These are phyloP conservation scores for Drosophila nebulosa DNA, from an alignment of 1,140 invertebrate species.

Conservation along the genomic window DNA sequence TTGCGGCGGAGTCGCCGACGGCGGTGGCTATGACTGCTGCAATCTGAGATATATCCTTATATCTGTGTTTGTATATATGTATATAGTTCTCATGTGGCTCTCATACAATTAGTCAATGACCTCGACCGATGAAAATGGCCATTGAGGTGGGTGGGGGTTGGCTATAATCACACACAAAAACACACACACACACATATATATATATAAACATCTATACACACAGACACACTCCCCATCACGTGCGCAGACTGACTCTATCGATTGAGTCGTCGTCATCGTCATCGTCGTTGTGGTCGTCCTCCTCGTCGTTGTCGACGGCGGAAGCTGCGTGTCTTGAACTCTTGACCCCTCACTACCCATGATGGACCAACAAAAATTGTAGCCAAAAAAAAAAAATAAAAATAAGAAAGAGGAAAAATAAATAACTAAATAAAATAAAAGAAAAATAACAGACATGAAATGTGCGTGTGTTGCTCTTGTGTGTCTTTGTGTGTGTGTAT, in stretches of 20 bases:
- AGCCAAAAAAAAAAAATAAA: conserved; percentile 36
- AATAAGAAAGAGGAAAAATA: conserved; percentile 53
- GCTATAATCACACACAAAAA: conserved; percentile 22
- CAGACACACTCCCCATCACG: conserved; percentile 52
- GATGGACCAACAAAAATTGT: conserved; percentile 19
- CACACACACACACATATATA: conserved; percentile 1
- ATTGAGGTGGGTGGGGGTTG: conserved; percentile 20
- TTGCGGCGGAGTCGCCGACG: not conserved
- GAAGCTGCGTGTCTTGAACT: conserved; percentile 76
- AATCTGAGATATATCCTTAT: conserved; percentile 27
- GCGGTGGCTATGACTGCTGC: not conserved
- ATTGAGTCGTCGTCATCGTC: conserved; percentile 59
- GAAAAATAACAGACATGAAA: conserved; percentile 11
- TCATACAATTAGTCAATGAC: conserved; percentile 76
- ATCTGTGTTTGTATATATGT: conserved; percentile 31
- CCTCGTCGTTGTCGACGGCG: conserved; percentile 40
- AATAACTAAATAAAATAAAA: conserved; percentile 24
- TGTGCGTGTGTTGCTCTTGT: conserved; percentile 31
- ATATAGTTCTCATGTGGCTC: conserved; percentile 31
- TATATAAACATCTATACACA: not conserved
- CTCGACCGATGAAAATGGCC: conserved; percentile 43
- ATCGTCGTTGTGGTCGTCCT: conserved; percentile 20
- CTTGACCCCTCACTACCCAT: conserved; percentile 54
- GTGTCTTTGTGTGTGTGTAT: conserved; percentile 1
- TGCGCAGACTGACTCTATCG: conserved; percentile 72